Conservation (phyloP, 2,797 vertebrate genomes). For the Valencia hispanica region DNA sequence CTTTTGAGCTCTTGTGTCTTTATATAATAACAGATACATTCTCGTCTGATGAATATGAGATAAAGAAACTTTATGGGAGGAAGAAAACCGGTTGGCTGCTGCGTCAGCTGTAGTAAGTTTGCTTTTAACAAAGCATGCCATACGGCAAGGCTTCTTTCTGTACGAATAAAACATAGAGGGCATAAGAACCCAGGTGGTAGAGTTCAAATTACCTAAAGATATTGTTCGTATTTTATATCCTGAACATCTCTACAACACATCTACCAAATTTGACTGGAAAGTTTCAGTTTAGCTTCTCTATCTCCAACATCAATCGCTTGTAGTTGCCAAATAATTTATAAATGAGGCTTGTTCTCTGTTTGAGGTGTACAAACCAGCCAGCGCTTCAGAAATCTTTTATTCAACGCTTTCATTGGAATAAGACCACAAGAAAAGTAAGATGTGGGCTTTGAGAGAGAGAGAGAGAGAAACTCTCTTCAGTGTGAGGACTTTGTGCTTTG, state of each 20-base stretch:
- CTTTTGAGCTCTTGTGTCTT: not conserved
- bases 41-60: conserved; percentile 19
- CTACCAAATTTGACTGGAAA: not conserved
- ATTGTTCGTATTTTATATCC: not conserved
- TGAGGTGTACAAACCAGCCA: not conserved
- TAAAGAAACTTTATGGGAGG: conserved; percentile 9
- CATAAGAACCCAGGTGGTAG: not conserved
- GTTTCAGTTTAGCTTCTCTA: not conserved
- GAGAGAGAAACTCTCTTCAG: not conserved
- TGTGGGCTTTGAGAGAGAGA: not conserved
- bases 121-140: not conserved
- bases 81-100: not conserved
- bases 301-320: not conserved
- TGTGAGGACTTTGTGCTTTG: not conserved
- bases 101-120: not conserved
- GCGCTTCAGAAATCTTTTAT: not conserved
- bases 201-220: not conserved
- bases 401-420: not conserved
- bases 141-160: not conserved
- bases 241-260: not conserved
- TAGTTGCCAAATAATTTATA: not conserved
- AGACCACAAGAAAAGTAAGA: not conserved
- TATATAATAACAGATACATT: not conserved
- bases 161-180: not conserved
- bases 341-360: not conserved